Conservation (phyloP, 2,888 invertebrate species). For the Dryocosmus kuriphilus region DNA sequence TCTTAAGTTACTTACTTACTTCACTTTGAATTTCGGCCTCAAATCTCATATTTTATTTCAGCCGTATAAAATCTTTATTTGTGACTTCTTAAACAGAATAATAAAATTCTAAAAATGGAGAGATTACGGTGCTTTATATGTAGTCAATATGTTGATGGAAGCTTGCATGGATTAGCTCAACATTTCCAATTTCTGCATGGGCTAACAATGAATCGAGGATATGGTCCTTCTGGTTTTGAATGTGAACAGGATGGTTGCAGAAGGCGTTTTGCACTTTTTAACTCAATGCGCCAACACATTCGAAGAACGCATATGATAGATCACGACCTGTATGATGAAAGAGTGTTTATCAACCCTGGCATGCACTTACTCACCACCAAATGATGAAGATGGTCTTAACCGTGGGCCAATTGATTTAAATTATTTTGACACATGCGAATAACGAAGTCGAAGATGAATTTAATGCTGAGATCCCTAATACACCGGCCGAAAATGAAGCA, state of each 20-base stretch:
- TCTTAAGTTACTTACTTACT: too few species aligned
- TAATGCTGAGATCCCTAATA: too few species aligned
- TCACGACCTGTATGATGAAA: conserved; percentile 29
- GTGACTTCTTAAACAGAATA: too few species aligned
- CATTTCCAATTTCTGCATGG: conserved; percentile 40
- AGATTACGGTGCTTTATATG: neutral
- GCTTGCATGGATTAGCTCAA: conserved; percentile 31
- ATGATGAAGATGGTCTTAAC: neutral
- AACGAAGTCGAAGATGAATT: neutral
- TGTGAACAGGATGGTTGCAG: too few species aligned
- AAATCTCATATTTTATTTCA: too few species aligned
- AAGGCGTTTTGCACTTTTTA: conserved; percentile 29
- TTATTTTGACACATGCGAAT: neutral
- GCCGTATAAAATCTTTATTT: too few species aligned
- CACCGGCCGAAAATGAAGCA: neutral
- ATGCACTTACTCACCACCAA: neutral
- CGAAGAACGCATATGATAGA: conserved; percentile 41
- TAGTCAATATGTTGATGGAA: neutral
- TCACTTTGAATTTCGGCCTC: too few species aligned
- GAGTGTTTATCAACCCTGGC: neutral
- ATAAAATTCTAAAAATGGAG: neutral
- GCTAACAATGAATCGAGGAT: conserved; percentile 31
- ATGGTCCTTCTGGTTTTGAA: conserved; percentile 37
- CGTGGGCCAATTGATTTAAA: neutral
- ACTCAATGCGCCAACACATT: conserved; percentile 45